Conservation (phyloP, 2,113 vertebrate genomes). For the Istiophorus platypterus region DNA sequence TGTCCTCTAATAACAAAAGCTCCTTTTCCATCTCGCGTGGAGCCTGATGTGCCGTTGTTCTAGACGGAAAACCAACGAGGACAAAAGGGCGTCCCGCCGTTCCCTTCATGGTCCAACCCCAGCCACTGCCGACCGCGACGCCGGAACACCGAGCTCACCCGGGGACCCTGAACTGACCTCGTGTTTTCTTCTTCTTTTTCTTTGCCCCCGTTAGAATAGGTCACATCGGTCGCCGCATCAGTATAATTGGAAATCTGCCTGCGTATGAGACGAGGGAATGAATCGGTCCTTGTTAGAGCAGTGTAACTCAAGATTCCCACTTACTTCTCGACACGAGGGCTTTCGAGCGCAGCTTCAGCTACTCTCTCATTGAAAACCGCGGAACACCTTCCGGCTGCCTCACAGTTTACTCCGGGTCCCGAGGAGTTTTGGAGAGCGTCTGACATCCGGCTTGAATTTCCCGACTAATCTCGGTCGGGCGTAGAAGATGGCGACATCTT, state of each 20-base stretch:
- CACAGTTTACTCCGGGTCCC: background rate
- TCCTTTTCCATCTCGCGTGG: background rate
- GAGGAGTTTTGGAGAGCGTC: background rate
- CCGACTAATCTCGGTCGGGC: background rate
- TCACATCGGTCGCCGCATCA: background rate
- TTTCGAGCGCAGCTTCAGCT: background rate
- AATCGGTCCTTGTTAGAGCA: constrained; percentile 4
- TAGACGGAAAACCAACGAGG: background rate
- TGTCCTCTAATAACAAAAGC: constrained; percentile 38
- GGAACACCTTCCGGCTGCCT: background rate
- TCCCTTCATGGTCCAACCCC: no score
- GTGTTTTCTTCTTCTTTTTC: no score
- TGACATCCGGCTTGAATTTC: background rate
- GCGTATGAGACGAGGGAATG: background rate
- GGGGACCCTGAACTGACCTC: background rate
- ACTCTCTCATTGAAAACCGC: background rate
- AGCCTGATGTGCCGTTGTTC: constrained; percentile 1
- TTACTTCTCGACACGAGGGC: background rate
- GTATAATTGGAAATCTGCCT: background rate
- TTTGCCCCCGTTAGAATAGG: background rate
- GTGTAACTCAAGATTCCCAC: background rate
- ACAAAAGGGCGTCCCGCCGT: constrained; percentile 1
- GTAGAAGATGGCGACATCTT: background rate
- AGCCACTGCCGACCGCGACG: no score
- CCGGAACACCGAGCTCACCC: no score